Conservation (phyloP, 2,797 vertebrate genomes). For the Coranthus polyacanthus region DNA sequence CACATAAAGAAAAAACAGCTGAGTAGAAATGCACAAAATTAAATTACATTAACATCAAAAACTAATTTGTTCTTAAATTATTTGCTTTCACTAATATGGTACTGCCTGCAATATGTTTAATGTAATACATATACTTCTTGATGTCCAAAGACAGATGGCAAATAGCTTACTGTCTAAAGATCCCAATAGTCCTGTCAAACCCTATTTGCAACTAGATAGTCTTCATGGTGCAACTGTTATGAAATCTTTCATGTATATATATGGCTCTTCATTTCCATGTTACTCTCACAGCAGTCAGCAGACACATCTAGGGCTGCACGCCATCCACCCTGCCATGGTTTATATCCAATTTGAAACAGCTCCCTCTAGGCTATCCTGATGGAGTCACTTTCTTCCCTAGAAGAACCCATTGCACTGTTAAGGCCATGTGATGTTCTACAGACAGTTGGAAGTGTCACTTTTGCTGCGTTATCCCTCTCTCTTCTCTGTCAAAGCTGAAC, state of each 20-base stretch:
- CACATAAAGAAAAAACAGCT: no score
- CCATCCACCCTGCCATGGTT: slow-evolving; percentile 34
- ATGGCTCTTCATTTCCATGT: slow-evolving; percentile 50
- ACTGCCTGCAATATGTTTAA: not conserved
- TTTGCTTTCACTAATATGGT: not conserved
- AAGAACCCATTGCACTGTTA: slow-evolving; percentile 54
- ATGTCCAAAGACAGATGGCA: slow-evolving; percentile 9
- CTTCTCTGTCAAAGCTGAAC: slow-evolving; percentile 74
- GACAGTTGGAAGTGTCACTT: slow-evolving; percentile 78
- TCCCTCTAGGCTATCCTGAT: slow-evolving; percentile 59
- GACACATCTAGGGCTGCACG: slow-evolving; percentile 48
- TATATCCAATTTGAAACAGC: slow-evolving; percentile 62
- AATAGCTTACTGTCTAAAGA: slow-evolving; percentile 22
- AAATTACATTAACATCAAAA: no score
- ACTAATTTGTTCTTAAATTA: slow-evolving; percentile 17
- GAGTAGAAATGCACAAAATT: no score
- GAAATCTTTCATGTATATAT: slow-evolving; percentile 35
- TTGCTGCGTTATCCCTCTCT: slow-evolving; percentile 69
- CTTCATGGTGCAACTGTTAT: slow-evolving; percentile 35
- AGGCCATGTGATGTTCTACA: slow-evolving; percentile 72
- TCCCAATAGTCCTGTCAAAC: slow-evolving; percentile 33
- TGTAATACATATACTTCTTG: slow-evolving; percentile 13
- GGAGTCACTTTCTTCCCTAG: slow-evolving; percentile 53
- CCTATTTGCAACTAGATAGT: slow-evolving; percentile 29
- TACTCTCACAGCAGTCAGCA: slow-evolving; percentile 42